Conservation (phyloP, 2,888 invertebrate genomes). For the Coenonympha arcania region DNA sequence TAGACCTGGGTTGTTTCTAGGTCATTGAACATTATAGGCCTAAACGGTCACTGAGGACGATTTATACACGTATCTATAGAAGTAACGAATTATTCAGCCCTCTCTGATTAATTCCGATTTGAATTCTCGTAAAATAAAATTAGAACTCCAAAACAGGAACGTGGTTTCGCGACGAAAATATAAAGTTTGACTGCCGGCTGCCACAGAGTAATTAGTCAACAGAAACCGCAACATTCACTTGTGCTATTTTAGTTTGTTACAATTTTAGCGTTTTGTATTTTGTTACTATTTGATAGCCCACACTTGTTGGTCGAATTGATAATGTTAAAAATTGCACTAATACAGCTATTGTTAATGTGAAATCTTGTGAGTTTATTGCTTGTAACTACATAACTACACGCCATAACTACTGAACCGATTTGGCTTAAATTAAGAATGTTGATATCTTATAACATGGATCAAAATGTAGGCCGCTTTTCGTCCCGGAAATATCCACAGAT, state of each 20-base stretch:
- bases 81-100: background rate
- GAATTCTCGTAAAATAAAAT: conserved; percentile 17
- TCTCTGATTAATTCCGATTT: conserved; percentile 13
- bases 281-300: too few relatives aligned
- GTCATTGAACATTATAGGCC: background rate
- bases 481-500: too few relatives aligned
- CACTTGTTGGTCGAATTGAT: too few relatives aligned
- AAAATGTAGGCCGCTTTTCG: too few relatives aligned
- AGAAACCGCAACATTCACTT: conserved; percentile 9
- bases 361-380: too few relatives aligned
- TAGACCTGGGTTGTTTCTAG: background rate
- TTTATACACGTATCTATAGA: background rate
- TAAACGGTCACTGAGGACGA: background rate
- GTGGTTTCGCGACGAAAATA: conserved; percentile 9
- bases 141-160: conserved; percentile 15
- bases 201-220: conserved; percentile 7
- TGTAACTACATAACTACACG: too few relatives aligned
- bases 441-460: too few relatives aligned
- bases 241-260: conserved; percentile 4
- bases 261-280: conserved; percentile 2
- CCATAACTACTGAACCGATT: too few relatives aligned
- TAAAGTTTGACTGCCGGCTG: conserved; percentile 14
- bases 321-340: too few relatives aligned
- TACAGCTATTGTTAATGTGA: too few relatives aligned
- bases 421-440: too few relatives aligned